Evolutionary conservation across 2,113 vertebrate species (phyloP), one percentile per base, ranked within the genome.

Genomic region (Sitta europaea): DNA sequence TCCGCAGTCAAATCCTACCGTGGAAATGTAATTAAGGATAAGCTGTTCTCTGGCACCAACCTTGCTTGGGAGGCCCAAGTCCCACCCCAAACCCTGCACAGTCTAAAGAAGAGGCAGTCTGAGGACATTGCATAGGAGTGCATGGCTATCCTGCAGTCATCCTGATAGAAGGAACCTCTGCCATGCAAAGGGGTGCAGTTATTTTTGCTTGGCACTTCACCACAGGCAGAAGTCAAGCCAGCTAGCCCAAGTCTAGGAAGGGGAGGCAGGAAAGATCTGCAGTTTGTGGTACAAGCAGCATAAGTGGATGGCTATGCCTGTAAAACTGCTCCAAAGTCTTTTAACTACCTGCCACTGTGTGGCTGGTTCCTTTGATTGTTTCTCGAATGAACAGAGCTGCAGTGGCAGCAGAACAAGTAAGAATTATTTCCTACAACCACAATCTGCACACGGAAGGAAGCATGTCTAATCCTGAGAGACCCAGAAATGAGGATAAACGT

Each of bases 11-110:
- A 94, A 95, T 73, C 77, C 73, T 80, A 78, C 83, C 45, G 0
- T 75, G 83, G 61, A 93, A 93, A 82, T 66, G 74, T 67, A 88
- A 84, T 88, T 93, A 94, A 92, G 87, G 85, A 83, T 95, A 96
- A 95, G 88, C 76, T 92, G 86, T 61, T 95, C 78, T 90, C 68
- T 94, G 94, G 78, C 75, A 92, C 68, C 45, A 74, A 1, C 29
- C 45, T 76, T 57, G 29, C 66, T 88, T 3, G 0, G 2, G 75
- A 88, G 78, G 82, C 78, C 47, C 72, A 93, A 94, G 78, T 88
- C 87, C 78, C 88, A 90, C 90, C 61, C 68, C 65, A 92, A 84
- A 72, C 17, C 43, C 71, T 77, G 28, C 0, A 0, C 76, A 75
- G 68, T 3, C 53, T 86, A 67, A 84, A 80, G 82, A 94, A 86